Evolutionary conservation across 1,140 invertebrate genomes (phyloP).

Genomic region (Leptinotarsa defecta): DNA sequence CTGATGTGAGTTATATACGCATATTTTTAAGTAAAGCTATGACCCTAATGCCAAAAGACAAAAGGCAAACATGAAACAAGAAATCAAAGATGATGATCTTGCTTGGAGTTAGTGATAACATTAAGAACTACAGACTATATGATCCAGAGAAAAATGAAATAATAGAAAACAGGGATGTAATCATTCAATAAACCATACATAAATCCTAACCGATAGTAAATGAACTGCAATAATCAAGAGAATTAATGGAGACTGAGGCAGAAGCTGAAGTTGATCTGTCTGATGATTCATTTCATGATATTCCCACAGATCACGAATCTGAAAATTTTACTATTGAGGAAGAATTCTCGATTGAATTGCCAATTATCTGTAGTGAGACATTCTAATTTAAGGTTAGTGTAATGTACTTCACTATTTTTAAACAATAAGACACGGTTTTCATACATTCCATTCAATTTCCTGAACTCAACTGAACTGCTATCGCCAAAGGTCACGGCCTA

Average conservation of each 20-base stretch:
- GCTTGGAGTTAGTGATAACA: conserved; percentile 22
- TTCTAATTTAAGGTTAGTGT: conserved; percentile 42
- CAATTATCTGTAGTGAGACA: conserved; percentile 45
- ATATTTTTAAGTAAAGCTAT: not conserved
- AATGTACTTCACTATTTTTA: too few species aligned
- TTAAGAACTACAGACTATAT: conserved; percentile 33
- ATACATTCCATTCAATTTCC: too few species aligned
- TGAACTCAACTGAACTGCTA: too few species aligned
- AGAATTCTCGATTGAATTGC: too few species aligned
- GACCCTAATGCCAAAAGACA: conserved; percentile 41
- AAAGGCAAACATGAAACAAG: conserved; percentile 43
- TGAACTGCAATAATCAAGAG: conserved; percentile 21
- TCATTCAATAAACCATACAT: conserved; percentile 16
- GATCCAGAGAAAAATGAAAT: conserved; percentile 16
- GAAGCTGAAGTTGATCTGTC: too few species aligned
- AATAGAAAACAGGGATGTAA: conserved; percentile 22
- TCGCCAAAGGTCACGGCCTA: too few species aligned
- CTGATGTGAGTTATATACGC: not conserved
- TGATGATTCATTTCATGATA: too few species aligned
- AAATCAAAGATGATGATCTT: too few species aligned
- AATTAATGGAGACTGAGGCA: too few species aligned
- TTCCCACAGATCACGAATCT: too few species aligned
- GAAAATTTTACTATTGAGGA: too few species aligned
- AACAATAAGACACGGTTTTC: too few species aligned
- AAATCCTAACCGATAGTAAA: not conserved